Evolutionary conservation across 2,113 vertebrate species (phyloP).

Genomic region (Tonatia bakeri): DNA sequence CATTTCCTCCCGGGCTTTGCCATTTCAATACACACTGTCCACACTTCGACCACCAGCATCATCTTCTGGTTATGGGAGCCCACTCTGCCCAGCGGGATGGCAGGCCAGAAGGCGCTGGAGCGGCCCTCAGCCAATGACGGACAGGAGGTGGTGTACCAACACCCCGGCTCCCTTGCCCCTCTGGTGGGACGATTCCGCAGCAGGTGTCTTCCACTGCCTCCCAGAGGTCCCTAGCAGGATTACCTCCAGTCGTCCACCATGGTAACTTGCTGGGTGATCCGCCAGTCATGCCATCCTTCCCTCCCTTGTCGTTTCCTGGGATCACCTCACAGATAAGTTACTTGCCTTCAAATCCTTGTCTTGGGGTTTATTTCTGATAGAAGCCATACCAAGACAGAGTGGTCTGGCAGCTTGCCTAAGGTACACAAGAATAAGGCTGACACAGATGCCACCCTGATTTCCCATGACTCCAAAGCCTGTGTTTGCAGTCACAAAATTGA

Average conservation of each 20-base stretch:
- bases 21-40: fast-evolving
- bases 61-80: not conserved
- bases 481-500: not conserved
- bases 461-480: not conserved
- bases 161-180: not conserved
- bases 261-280: not conserved
- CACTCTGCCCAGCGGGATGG: fast-evolving
- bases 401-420: not conserved
- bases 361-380: not conserved
- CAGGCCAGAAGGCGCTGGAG: not conserved
- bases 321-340: not conserved
- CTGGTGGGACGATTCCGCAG: not conserved
- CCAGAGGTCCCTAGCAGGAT: fast-evolving
- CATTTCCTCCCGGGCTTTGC: not conserved
- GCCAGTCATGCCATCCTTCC: fast-evolving
- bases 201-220: fast-evolving
- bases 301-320: not conserved
- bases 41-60: too few species aligned
- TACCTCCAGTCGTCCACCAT: not conserved
- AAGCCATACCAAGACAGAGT: not conserved
- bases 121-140: not conserved
- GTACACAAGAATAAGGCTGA: not conserved
- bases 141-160: too few species aligned
- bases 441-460: not conserved
- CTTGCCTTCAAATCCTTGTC: not conserved